Conservation (phyloP, 2,888 invertebrate genomes). For the Omphaloscelis lunosa region DNA sequence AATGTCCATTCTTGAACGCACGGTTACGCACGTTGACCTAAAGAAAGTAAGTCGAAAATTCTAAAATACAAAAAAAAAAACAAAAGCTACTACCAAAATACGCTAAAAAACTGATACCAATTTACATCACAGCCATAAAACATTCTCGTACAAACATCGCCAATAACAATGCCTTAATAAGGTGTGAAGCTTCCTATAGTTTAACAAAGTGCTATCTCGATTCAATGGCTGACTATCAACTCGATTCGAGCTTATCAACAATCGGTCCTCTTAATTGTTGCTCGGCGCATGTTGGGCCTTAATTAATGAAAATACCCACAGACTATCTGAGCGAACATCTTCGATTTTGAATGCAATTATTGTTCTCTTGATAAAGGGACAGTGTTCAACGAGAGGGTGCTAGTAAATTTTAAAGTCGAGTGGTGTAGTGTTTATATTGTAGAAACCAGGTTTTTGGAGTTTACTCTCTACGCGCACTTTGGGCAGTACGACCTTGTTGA, state of each 20-base stretch:
- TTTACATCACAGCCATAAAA: constrained; percentile 40
- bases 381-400: constrained; percentile 70
- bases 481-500: too few species aligned
- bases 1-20: neutral
- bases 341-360: constrained; percentile 90
- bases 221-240: constrained; percentile 79
- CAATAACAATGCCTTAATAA: constrained; percentile 78
- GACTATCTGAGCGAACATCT: constrained; percentile 85
- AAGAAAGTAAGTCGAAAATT: neutral
- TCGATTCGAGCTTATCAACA: constrained; percentile 84
- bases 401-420: constrained; percentile 54
- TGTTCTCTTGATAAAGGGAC: constrained; percentile 86
- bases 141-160: constrained; percentile 55
- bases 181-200: constrained; percentile 83
- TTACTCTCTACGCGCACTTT: too few species aligned
- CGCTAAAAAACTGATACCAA: neutral
- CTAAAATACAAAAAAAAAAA: neutral
- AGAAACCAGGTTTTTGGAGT: neutral
- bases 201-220: constrained; percentile 82
- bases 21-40: too few species aligned
- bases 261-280: constrained; percentile 89
- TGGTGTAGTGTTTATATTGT: constrained; percentile 24
- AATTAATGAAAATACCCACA: constrained; percentile 89
- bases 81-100: neutral
- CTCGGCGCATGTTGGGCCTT: constrained; percentile 86